phyloP scores from a whole-genome alignment of 2,113 vertebrate species.

The Syngnathus typhle region DNA sequence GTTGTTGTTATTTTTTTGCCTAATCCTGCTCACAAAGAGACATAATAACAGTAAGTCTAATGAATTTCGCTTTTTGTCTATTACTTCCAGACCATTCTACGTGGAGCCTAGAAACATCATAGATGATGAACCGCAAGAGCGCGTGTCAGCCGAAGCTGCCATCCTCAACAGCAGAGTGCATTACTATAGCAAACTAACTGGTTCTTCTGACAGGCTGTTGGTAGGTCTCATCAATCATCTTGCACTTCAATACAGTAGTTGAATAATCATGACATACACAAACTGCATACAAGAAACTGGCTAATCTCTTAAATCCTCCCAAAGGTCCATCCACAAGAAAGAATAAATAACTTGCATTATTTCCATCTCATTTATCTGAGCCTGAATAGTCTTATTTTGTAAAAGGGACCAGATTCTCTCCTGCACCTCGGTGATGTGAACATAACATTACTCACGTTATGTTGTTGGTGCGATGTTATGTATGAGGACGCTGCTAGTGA shows the following conservation, averaged over 20 bases:
- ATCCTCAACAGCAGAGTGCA: slow-evolving; percentile 90
- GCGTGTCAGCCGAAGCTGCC: slow-evolving; percentile 83
- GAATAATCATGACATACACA: background rate
- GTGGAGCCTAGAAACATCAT: slow-evolving; percentile 89
- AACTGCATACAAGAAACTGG: background rate
- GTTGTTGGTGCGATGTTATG: no score
- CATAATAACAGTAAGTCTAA: background rate
- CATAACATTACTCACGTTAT: no score
- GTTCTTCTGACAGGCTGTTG: slow-evolving; percentile 80
- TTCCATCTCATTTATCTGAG: no score
- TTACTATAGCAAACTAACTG: slow-evolving; percentile 82
- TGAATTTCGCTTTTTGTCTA: background rate
- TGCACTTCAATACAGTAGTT: background rate
- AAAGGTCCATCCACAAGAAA: background rate
- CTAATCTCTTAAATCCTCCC: background rate
- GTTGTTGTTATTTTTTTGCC: background rate
- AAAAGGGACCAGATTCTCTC: no score
- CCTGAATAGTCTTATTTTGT: no score
- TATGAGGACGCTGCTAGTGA: no score
- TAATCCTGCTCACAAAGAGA: background rate
- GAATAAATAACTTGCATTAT: no score
- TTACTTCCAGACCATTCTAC: slow-evolving; percentile 80
- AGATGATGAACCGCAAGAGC: slow-evolving; percentile 70
- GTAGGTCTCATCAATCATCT: slow-evolving; percentile 52
- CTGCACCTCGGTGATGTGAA: no score